Evolutionary conservation across 2,113 vertebrate species (phyloP), one percentile per base, ranked within the genome.

Genomic region (Macrotis lagotis): DNA sequence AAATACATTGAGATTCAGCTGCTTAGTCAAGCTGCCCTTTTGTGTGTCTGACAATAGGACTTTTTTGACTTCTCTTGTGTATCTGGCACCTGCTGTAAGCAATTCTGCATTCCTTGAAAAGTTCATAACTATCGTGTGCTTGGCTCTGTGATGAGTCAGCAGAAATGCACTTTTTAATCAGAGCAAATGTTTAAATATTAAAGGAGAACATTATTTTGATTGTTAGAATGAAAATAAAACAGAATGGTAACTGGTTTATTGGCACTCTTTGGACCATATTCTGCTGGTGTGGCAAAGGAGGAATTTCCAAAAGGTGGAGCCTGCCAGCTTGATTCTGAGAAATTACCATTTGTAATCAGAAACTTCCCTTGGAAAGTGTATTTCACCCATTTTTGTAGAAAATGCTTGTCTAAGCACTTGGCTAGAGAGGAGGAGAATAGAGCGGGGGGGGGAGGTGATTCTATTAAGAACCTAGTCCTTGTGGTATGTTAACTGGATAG

Each of bases 221-320:
- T 90, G 92, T 96, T 95, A 94, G 95, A 96, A 92, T 90, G 88
- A 95, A 96, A 96, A 55, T 55, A 88, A 89, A 93, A 53, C 25
- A 74, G 88, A 95, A 90, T 93, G 48, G 26, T 89, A 94, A 91
- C 50, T 91, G 55, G 88, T 88, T 44, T 51, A 28, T 25, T 10
- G 26, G 48, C 83, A 90, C 90, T 92, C 49, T 91, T 9, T 49
- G 25, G 53, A 26, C 25, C 12, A 91, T 26, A 37, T 92, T 93
- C 48, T 96, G 37, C 74, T 95, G 55, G 16, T 93, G 74, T 26
- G 91, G 31, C 49, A 91, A 83, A 48, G 44, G 91, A 93, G 91
- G 53, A 96, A 44, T 95, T 96, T 95, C 93, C 83, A 92, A 96
- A 95, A 95, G 48, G 48, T 92, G 31, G 3, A 91, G 89, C n/a